Evolutionary conservation across 2,113 vertebrate genomes (phyloP), one percentile per base, ranked within the genome.

Genomic region (Ammodytes marinus): DNA sequence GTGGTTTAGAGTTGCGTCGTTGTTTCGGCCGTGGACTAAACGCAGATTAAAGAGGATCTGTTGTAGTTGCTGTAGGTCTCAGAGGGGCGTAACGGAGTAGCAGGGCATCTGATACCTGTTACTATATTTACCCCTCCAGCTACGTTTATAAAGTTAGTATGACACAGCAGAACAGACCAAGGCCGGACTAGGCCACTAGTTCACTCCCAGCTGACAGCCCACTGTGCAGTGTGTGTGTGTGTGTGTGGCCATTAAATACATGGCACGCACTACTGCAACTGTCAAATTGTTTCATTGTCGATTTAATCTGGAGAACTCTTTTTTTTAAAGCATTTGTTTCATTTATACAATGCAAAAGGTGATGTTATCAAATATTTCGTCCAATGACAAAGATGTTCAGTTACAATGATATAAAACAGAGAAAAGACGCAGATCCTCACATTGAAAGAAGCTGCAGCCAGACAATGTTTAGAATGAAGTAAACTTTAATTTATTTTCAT

Each of bases 71-170:
- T 77, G 68, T 0, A 37, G 60, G 7, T 14, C 55, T 8, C 6
- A 47, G 47, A n/a, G 6, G 42, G 65, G 53, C 39, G 8, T 13
- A 53, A 58, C 47, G 39, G 40, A 27, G 27, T 27, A 27, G 27
- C 11, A 4, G n/a, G 39, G 35, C 66, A 77, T 42, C 35, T 69
- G 83, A 84, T 53, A 82, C 75, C 14, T n/a, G 81, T 75, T 84
- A 43, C 90, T 91, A 91, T 86, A 80, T 89, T 91, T 91, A 91
- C 14, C 27, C 4, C 63, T 46, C 42, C 19, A 53, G 19, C 65
- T 37, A 35, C 49, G 11, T 71, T 66, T 58, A 52, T 17, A n/a
- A 53, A 50, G 40, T 17, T 42, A n/a, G 43, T 7, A 45, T 42
- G 61, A 82, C 74, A 43, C 65, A n/a, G 57, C 73, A 70, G 46